phyloP scores from a whole-genome alignment of 2,113 vertebrate species.

The Istiophorus platypterus region DNA sequence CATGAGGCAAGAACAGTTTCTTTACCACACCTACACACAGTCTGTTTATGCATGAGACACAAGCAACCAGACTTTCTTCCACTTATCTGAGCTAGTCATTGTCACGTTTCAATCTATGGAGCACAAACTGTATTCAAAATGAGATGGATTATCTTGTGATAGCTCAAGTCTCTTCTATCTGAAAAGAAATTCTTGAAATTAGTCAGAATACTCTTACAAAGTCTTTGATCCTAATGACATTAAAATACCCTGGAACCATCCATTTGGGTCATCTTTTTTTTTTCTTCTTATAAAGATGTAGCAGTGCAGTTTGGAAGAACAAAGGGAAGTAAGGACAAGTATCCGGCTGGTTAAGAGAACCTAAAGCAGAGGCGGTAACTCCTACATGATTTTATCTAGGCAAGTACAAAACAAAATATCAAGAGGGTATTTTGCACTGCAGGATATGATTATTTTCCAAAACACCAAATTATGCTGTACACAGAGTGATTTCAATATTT shows the following conservation, averaged over 20 bases:
- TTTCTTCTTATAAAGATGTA: constrained; percentile 25
- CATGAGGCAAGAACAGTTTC: constrained; percentile 51
- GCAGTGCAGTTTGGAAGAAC: constrained; percentile 38
- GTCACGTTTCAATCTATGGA: neutral
- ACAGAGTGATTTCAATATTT: constrained; percentile 30
- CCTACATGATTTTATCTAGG: constrained; percentile 52
- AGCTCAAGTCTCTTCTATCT: neutral
- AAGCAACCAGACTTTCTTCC: constrained; percentile 3
- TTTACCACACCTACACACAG: constrained; percentile 60
- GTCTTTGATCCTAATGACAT: constrained; percentile 1
- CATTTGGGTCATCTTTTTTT: constrained; percentile 5
- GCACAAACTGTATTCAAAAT: constrained; percentile 15
- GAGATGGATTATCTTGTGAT: neutral
- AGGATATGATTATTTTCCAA: constrained; percentile 27
- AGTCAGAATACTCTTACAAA: constrained; percentile 1
- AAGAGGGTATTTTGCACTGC: constrained; percentile 28
- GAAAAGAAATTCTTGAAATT: neutral
- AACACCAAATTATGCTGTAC: constrained; percentile 24
- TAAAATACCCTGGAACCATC: neutral
- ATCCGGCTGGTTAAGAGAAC: constrained; percentile 17
- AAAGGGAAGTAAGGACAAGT: constrained; percentile 30
- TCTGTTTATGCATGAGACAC: constrained; percentile 67
- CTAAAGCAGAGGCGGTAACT: constrained; percentile 52
- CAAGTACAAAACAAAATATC: constrained; percentile 39
- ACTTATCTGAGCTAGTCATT: constrained; percentile 18